These are phyloP conservation scores for Marcusenius ussheri DNA, from an alignment of 2,113 vertebrate genomes.

Conservation along the genomic window DNA sequence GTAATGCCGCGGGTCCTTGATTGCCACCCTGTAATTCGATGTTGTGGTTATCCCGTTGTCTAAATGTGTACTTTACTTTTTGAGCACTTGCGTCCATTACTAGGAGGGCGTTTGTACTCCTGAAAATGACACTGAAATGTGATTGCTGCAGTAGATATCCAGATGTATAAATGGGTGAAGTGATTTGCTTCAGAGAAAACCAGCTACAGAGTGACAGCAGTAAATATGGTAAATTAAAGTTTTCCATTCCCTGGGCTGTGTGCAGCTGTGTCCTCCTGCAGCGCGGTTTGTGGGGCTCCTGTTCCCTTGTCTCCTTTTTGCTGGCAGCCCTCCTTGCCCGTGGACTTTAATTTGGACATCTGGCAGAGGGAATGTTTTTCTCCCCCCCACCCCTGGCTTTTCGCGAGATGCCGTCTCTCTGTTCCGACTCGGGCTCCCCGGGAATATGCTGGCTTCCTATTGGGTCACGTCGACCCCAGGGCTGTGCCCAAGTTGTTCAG, in stretches of 20 bases:
- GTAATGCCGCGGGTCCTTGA: neutral
- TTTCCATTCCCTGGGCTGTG: neutral
- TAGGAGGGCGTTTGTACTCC: neutral
- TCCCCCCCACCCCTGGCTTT: neutral
- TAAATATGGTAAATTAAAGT: neutral
- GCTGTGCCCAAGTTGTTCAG: neutral
- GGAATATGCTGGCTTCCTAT: neutral
- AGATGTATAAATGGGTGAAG: neutral
- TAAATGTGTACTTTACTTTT: neutral
- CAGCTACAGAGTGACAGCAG: neutral
- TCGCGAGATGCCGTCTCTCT: neutral
- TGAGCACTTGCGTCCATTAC: neutral
- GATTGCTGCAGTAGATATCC: neutral
- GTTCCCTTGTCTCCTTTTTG: neutral
- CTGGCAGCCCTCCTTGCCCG: neutral
- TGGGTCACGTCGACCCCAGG: neutral
- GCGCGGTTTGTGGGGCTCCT: neutral
- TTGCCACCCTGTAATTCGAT: neutral
- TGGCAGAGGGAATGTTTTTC: neutral
- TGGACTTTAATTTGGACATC: constrained; percentile 1
- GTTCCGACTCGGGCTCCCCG: neutral
- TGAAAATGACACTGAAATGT: neutral
- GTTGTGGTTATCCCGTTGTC: neutral
- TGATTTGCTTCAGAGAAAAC: neutral
- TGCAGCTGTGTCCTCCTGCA: neutral